phyloP scores from a whole-genome alignment of 2,888 invertebrate genomes.

The Willowsia nigromaculata region DNA sequence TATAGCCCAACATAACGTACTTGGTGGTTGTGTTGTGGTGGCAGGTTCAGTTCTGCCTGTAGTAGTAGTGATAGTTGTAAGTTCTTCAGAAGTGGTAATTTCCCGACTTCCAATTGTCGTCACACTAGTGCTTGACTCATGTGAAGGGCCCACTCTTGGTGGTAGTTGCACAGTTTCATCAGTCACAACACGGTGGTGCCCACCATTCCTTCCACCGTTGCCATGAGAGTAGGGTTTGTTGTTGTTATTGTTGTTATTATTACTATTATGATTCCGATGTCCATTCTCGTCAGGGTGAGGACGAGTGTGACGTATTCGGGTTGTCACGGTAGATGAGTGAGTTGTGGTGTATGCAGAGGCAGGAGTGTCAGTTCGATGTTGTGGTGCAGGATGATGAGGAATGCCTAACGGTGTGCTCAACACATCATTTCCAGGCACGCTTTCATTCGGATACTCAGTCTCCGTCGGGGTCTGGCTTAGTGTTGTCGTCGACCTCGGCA shows the following conservation, averaged over 20 bases:
- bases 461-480: slow-evolving; percentile 70
- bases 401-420: slow-evolving; percentile 75
- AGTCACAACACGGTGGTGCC: slow-evolving; percentile 3
- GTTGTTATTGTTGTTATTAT: too few relatives aligned
- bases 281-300: slow-evolving; percentile 51
- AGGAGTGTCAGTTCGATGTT: slow-evolving; percentile 57
- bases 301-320: slow-evolving; percentile 57
- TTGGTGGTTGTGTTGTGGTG: slow-evolving; percentile 81
- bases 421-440: slow-evolving; percentile 74
- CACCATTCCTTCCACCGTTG: slow-evolving; percentile 6
- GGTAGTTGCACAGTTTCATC: slow-evolving; percentile 20
- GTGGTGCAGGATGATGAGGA: slow-evolving; percentile 29
- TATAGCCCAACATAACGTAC: slow-evolving; percentile 80
- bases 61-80: slow-evolving; percentile 80
- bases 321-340: slow-evolving; percentile 51
- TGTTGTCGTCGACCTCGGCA: slow-evolving; percentile 74
- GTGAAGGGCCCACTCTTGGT: slow-evolving; percentile 6
- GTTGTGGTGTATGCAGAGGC: slow-evolving; percentile 66
- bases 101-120: slow-evolving; percentile 59
- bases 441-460: slow-evolving; percentile 69
- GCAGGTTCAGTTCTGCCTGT: slow-evolving; percentile 80
- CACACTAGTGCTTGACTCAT: slow-evolving; percentile 63
- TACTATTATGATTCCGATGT: slow-evolving; percentile 33
- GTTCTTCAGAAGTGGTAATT: slow-evolving; percentile 76
- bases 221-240: background rate